These are phyloP conservation scores for Nothobranchius furzeri DNA, from an alignment of 2,113 vertebrate genomes.

Conservation along the genomic window DNA sequence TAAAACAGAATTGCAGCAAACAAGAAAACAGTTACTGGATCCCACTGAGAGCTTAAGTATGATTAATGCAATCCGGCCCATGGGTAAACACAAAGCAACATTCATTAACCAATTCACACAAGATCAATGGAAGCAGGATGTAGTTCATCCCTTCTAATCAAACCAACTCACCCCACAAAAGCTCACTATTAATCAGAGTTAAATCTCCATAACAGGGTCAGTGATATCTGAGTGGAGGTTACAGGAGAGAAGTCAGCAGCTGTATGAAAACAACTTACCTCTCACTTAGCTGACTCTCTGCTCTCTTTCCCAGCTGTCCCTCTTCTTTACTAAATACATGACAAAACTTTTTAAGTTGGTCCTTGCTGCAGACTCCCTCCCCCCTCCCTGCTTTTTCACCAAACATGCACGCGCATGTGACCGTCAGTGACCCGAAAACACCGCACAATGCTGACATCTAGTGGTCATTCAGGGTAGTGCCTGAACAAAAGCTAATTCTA, in stretches of 20 bases:
- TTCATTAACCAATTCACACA: slow-evolving; percentile 24
- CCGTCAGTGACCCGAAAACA: neutral
- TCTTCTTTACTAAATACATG: slow-evolving; percentile 41
- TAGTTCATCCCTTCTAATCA: slow-evolving; percentile 41
- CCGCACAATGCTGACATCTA: slow-evolving; percentile 52
- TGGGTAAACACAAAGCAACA: slow-evolving; percentile 31
- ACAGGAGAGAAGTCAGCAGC: neutral
- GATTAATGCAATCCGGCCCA: slow-evolving; percentile 41
- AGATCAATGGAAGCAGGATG: slow-evolving; percentile 31
- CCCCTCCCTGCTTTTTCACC: slow-evolving; percentile 21
- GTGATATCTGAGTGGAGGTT: slow-evolving; percentile 1
- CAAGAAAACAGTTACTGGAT: neutral
- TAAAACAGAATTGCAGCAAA: neutral
- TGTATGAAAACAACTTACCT: slow-evolving; percentile 52
- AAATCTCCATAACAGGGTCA: slow-evolving; percentile 33
- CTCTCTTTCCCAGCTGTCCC: slow-evolving; percentile 16
- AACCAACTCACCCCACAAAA: slow-evolving; percentile 15
- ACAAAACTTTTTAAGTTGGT: slow-evolving; percentile 66
- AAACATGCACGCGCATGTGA: slow-evolving; percentile 29
- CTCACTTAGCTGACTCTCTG: slow-evolving; percentile 44
- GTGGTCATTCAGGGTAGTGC: slow-evolving; percentile 4
- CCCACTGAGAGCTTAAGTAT: slow-evolving; percentile 17
- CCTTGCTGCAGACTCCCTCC: slow-evolving; percentile 17
- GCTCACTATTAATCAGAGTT: slow-evolving; percentile 34
- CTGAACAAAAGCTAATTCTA: neutral